phyloP scores from a whole-genome alignment of 1,140 invertebrate species.

The Eubasilissa regina region DNA sequence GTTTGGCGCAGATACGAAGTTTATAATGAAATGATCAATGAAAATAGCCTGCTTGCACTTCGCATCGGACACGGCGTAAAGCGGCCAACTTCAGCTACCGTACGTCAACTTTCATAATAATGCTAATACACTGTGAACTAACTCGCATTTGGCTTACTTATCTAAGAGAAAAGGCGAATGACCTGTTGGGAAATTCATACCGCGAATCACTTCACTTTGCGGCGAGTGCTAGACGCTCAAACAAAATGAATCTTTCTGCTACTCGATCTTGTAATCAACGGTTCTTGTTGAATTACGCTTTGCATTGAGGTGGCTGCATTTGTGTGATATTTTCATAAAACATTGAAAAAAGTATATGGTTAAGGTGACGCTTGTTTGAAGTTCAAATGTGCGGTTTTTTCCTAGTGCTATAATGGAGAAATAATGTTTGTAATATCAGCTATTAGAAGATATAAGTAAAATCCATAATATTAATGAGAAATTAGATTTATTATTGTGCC shows the following conservation, averaged over 20 bases:
- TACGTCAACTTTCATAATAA: slow-evolving; percentile 56
- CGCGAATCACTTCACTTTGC: slow-evolving; percentile 37
- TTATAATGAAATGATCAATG: no score
- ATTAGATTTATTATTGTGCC: no score
- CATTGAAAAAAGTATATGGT: not conserved
- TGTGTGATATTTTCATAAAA: no score
- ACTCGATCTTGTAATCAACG: no score
- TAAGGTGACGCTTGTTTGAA: not conserved
- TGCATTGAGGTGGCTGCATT: no score
- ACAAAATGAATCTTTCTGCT: no score
- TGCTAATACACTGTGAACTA: slow-evolving; percentile 53
- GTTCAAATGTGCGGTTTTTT: slow-evolving; percentile 9
- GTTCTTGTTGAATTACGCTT: no score
- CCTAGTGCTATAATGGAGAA: not conserved
- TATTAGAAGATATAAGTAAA: no score
- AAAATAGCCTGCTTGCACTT: not conserved
- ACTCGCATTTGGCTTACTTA: slow-evolving; percentile 57
- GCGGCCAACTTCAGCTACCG: slow-evolving; percentile 34
- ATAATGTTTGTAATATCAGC: no score
- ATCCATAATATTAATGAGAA: no score
- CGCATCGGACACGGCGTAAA: slow-evolving; percentile 28
- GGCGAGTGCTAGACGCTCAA: not conserved
- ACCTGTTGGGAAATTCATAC: slow-evolving; percentile 52
- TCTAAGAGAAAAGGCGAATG: slow-evolving; percentile 57
- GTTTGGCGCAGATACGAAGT: no score